Conservation (phyloP, 2,797 vertebrate genomes). For the Sebastolobus alascanus region DNA sequence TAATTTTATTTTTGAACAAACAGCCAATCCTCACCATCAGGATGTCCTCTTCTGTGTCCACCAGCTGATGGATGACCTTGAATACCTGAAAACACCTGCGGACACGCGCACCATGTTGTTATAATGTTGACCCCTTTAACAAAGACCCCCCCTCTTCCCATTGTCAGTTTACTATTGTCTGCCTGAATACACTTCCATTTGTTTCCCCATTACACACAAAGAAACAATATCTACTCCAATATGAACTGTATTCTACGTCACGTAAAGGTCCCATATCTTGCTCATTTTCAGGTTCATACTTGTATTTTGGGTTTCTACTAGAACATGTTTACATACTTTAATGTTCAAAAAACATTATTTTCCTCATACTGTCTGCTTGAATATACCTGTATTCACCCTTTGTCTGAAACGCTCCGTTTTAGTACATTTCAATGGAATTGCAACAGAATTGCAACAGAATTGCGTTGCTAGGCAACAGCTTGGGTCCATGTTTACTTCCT, state of each 20-base stretch:
- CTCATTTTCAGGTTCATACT: too few species aligned
- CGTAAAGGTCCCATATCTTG: too few species aligned
- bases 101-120: slow-evolving; percentile 20
- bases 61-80: slow-evolving; percentile 94
- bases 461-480: too few species aligned
- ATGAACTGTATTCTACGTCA: not conserved
- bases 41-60: slow-evolving; percentile 92
- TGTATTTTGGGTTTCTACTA: too few species aligned
- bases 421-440: too few species aligned
- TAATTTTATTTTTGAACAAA: not conserved
- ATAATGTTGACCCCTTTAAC: not conserved
- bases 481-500: too few species aligned
- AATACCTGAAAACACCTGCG: slow-evolving; percentile 96
- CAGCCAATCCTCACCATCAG: slow-evolving; percentile 86
- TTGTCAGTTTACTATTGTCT: not conserved
- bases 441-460: too few species aligned
- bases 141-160: not conserved
- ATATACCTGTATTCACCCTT: too few species aligned
- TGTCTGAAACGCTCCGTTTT: too few species aligned
- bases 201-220: not conserved
- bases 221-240: not conserved
- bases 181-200: not conserved
- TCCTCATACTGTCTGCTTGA: too few species aligned
- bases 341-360: too few species aligned
- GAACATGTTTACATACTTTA: too few species aligned